phyloP scores from a whole-genome alignment of 2,113 vertebrate genomes.

The Glareola pratincola region DNA sequence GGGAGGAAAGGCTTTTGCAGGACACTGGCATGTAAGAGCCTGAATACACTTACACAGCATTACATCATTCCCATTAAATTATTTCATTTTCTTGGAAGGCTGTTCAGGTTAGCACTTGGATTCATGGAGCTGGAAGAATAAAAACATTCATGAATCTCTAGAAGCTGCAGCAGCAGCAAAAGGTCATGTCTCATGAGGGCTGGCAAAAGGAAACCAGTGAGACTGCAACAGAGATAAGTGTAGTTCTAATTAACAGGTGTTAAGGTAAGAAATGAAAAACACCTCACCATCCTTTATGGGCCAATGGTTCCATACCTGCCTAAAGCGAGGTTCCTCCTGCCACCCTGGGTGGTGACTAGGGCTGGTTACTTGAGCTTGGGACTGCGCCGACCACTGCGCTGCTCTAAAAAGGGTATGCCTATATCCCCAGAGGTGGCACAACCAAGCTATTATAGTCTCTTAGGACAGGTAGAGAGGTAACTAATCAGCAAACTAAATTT shows the following conservation, averaged over 20 bases:
- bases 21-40: slow-evolving; percentile 26
- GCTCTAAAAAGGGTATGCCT: not conserved
- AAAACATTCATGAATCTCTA: slow-evolving; percentile 9
- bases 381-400: accelerated
- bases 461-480: not conserved
- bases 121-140: slow-evolving; percentile 26
- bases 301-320: not conserved
- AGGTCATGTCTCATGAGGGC: not conserved
- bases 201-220: not conserved
- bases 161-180: not conserved
- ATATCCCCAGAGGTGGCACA: not conserved
- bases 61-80: slow-evolving; percentile 61
- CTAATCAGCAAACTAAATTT: not conserved
- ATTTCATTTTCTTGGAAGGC: slow-evolving; percentile 54
- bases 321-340: not conserved
- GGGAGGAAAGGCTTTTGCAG: slow-evolving; percentile 33
- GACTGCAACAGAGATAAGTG: not conserved
- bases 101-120: not conserved
- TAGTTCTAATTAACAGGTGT: not conserved
- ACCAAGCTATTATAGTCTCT: not conserved
- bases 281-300: not conserved
- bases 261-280: not conserved
- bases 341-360: not conserved
- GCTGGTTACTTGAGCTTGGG: not conserved
- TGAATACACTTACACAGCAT: slow-evolving; percentile 34